Base-by-base conservation (phyloP, 2,888 invertebrate species). In the Andrena bicolor region DNA sequence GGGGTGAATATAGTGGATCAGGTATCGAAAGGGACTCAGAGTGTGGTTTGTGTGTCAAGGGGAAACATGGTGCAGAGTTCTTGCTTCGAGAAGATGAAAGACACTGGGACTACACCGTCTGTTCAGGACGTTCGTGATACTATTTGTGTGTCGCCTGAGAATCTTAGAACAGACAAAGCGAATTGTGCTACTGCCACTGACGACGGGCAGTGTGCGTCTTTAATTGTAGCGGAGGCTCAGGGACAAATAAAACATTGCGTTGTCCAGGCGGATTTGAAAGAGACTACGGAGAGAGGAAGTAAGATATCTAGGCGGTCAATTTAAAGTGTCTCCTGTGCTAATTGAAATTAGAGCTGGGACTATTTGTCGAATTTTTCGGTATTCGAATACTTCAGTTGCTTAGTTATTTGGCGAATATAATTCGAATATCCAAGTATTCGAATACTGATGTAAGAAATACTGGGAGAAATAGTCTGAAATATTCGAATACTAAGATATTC, bases 111-210 rank as follows among this genome's bases (percentile, higher is more conserved):
- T 13, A 41, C 69, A 2, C 74, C 60, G 7, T 63, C 76, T n/a
- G 3, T 26, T 26, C 68, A 48, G 0, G 23, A 65, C 51, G 26
- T 74, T 16, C 69, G n/a, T 35, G 60, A 49, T 48, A 49, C n/a
- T 2, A 13, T 64, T 48, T 80, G 51, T 5, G 4, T 73, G 6
- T 70, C 60, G 8, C n/a, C 58, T 23, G 49, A 68, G n/a, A 53
- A 30, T n/a, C 6, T 32, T 7, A 48, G 74, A 49, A 6, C 30
- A 26, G 30, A 72, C 13, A 20, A 26, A 23, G 41, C 35, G 28
- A 76, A 79, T 16, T 87, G 73, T 60, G 63, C 83, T 26, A 69
- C 83, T 3, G 48, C 85, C 6, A 79, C 80, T 28, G 80, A 76
- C 4, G 74, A 85, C 0, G 74, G 76, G 16, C 85, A 85, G 26